Conservation (phyloP, 2,888 invertebrate genomes). For the Halictus ligatus region DNA sequence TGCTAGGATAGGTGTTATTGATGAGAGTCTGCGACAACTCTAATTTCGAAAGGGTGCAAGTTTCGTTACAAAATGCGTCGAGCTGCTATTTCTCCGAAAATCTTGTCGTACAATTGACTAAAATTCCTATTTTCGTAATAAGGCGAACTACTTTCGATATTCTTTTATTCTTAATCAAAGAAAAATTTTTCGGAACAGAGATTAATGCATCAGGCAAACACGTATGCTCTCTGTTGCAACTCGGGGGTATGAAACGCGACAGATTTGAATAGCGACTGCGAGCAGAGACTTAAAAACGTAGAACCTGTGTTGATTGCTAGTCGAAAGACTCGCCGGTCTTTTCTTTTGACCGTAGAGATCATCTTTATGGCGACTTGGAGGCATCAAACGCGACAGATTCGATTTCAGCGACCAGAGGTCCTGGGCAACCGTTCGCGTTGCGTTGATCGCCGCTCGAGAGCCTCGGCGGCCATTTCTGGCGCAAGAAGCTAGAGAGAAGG, state of each 20-base stretch:
- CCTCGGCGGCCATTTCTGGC: background rate
- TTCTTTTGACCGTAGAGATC: background rate
- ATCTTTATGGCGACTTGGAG: too few relatives aligned
- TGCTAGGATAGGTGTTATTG: background rate
- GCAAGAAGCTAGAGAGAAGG: slow-evolving; percentile 10
- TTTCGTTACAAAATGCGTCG: background rate
- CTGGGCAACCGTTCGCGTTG: background rate
- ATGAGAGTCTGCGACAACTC: background rate
- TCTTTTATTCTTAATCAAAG: background rate
- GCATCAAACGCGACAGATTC: background rate
- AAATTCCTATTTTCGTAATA: background rate
- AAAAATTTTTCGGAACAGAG: background rate
- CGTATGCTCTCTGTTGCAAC: background rate
- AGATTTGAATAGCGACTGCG: background rate
- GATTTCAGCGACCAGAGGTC: background rate
- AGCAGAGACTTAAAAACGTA: too few relatives aligned
- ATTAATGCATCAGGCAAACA: background rate
- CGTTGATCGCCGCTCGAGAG: background rate
- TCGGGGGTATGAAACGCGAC: background rate
- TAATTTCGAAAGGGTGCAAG: background rate
- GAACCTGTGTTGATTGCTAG: background rate
- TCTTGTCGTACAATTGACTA: background rate
- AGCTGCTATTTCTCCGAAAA: background rate
- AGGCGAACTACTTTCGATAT: background rate
- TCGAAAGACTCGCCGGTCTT: background rate